Percentiles rank a stretch among this genome's conserved stretches.
These are phyloP conservation scores for Gastrophryne carolinensis DNA, from an alignment of 2,797 vertebrate species.

Conservation along the genomic window DNA sequence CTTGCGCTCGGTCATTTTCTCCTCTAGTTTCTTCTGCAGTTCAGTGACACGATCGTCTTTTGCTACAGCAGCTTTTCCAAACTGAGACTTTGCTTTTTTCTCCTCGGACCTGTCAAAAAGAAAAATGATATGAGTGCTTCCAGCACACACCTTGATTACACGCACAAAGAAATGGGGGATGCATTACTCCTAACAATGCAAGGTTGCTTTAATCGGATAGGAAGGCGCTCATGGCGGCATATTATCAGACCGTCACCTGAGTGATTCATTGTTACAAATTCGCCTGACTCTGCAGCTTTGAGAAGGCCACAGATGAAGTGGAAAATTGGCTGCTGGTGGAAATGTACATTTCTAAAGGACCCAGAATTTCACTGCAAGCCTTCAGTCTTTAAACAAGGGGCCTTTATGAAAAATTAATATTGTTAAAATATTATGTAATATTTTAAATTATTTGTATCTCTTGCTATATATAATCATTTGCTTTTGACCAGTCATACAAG, in stretches of 20 bases:
- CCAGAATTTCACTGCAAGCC: too few relatives aligned
- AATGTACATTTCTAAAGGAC: slow-evolving; percentile 10
- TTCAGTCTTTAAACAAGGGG: too few relatives aligned
- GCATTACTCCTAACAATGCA: slow-evolving; percentile 14
- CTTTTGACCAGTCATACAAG: too few relatives aligned
- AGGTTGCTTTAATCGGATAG: slow-evolving; percentile 15
- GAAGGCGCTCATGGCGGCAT: slow-evolving; percentile 5
- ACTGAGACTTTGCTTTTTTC: slow-evolving; percentile 60
- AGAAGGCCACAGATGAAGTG: slow-evolving; percentile 35
- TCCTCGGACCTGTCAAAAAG: slow-evolving; percentile 70
- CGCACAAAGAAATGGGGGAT: neutral
- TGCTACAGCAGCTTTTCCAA: slow-evolving; percentile 49
- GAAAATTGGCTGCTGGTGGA: slow-evolving; percentile 30
- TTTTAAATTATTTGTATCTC: too few relatives aligned
- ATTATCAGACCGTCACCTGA: slow-evolving; percentile 7
- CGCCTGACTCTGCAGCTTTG: slow-evolving; percentile 26
- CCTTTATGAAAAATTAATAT: too few relatives aligned
- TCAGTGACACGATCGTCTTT: slow-evolving; percentile 70
- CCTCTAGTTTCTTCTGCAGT: slow-evolving; percentile 71
- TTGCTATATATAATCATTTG: too few relatives aligned
- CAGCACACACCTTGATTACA: neutral
- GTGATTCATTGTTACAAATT: slow-evolving; percentile 41
- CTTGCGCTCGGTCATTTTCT: slow-evolving; percentile 70
- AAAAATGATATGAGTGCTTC: slow-evolving; percentile 15
- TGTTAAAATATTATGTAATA: too few relatives aligned